These are phyloP conservation scores for Astreopora myriophthalma DNA, from an alignment of 64 coral and sea anemone genomes.

Conservation along the genomic window DNA sequence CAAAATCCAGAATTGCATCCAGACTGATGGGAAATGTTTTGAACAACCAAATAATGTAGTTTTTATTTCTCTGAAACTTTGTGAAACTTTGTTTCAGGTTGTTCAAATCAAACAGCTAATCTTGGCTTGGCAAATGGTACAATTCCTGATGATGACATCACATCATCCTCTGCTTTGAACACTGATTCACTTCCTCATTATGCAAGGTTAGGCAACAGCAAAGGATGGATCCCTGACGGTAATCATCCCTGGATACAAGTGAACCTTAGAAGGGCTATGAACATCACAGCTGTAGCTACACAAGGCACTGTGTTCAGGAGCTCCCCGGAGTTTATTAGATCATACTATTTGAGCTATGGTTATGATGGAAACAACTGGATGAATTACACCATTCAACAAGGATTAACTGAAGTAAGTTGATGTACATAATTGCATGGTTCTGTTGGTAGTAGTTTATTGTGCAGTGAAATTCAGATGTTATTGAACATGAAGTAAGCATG, in stretches of 20 bases:
- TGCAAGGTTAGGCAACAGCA: conserved; percentile 22
- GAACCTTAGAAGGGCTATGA: neutral
- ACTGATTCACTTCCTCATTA: neutral
- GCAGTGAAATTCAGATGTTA: too few relatives aligned
- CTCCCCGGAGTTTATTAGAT: neutral
- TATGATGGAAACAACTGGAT: conserved; percentile 14
- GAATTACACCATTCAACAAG: conserved; percentile 10
- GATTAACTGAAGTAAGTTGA: neutral
- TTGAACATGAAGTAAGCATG: too few relatives aligned
- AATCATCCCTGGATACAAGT: conserved; percentile 47
- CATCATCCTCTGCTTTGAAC: neutral
- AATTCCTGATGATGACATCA: conserved; percentile 31
- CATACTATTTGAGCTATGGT: conserved; percentile 27
- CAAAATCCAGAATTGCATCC: too few relatives aligned
- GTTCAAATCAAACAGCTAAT: neutral
- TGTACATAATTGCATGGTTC: too few relatives aligned
- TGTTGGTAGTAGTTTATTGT: too few relatives aligned
- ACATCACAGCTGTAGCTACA: conserved; percentile 27
- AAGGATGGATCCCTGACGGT: conserved; percentile 11
- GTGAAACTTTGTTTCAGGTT: neutral
- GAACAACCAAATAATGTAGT: too few relatives aligned
- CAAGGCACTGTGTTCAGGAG: neutral
- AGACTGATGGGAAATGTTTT: too few relatives aligned
- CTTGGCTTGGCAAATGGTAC: conserved; percentile 1
- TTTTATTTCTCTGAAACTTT: too few relatives aligned